Evolutionary conservation across 2,113 vertebrate species (phyloP), one percentile per base, ranked within the genome.

Genomic region (Bubalus kerabau): DNA sequence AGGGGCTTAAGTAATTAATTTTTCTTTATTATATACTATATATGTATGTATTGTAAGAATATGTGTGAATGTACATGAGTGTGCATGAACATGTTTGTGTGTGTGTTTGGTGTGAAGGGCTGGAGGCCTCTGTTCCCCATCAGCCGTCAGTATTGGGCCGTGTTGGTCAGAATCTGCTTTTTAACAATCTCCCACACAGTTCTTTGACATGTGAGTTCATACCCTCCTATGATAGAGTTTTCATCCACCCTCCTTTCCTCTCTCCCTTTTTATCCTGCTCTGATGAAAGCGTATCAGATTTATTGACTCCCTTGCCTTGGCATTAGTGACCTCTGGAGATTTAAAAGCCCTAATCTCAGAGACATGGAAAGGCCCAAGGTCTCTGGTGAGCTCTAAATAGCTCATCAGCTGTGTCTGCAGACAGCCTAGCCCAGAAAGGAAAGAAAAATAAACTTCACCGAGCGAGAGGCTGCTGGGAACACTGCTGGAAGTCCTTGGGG

Each of bases 351-450:
- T 91, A 86, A 84, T 93, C 96, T 93, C 43, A 5, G 57, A 71
- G 84, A 46, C 62, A 76, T 0, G 1, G 85, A 94, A 76, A 98
- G 94, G 24, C 76, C 59, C 90, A 56, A n/a, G 95, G 80, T n/a
- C 97, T 97, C 95, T 94, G 91, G 97, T 97, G 96, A 97, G 94
- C 98, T 98, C 98, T 97, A 97, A 98, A 98, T 98, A 98, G 97
- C 94, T 95, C 97, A 76, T 97, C 93, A 91, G 91, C 96, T 95
- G 48, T 97, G 97, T 96, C 97, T 97, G 98, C 87, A 97, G 97
- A 97, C 97, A 97, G 95, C 15, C 80, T 57, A 91, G 82, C 95
- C 97, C 97, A 95, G 94, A 95, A 96, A 96, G 93, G 98, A 97
- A 96, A 98, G 95, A 91, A 85, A 95, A 87, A 2, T 95, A 98